A percentile compares a stretch with the other conserved stretches of the same genome.
These are phyloP conservation scores for Leucophenga varia DNA, from an alignment of 1,140 invertebrate genomes.

Conservation along the genomic window DNA sequence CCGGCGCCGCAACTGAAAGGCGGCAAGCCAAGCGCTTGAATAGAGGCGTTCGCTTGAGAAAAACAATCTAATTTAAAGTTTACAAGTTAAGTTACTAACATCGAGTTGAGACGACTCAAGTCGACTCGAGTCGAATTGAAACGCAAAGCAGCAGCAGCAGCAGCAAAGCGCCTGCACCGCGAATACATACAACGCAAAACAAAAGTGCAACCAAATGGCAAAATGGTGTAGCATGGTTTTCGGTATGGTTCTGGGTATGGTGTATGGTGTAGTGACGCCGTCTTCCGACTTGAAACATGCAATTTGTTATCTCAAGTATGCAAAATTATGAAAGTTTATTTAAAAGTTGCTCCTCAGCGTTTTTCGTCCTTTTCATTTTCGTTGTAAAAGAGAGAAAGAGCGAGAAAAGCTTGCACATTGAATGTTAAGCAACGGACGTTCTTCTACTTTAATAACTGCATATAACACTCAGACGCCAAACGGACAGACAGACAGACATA, in stretches of 20 bases:
- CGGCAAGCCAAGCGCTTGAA: constrained; percentile 7
- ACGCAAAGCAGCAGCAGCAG: too few relatives aligned
- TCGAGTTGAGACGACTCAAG: too few relatives aligned
- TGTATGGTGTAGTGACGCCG: too few relatives aligned
- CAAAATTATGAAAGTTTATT: constrained; percentile 52
- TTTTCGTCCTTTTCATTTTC: constrained; percentile 9
- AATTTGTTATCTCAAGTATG: constrained; percentile 51
- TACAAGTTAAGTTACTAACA: too few relatives aligned
- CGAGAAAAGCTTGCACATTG: constrained; percentile 30
- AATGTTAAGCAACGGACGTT: constrained; percentile 26
- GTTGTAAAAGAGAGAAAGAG: background rate
- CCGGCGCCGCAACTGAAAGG: too few relatives aligned
- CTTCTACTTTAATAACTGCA: constrained; percentile 16
- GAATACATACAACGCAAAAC: background rate
- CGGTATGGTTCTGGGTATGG: too few relatives aligned
- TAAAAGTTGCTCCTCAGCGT: constrained; percentile 44
- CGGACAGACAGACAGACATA: constrained; percentile 9
- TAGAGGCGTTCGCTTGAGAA: too few relatives aligned
- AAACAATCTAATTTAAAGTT: constrained; percentile 51
- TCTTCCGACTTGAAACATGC: constrained; percentile 43
- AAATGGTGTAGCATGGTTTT: background rate
- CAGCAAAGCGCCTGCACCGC: constrained; percentile 8
- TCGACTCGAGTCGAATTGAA: too few relatives aligned
- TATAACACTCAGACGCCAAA: constrained; percentile 12
- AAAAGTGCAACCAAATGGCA: background rate